Base-by-base conservation (phyloP, 1,140 invertebrate genomes). In the Plectrocnemia conspersa region DNA sequence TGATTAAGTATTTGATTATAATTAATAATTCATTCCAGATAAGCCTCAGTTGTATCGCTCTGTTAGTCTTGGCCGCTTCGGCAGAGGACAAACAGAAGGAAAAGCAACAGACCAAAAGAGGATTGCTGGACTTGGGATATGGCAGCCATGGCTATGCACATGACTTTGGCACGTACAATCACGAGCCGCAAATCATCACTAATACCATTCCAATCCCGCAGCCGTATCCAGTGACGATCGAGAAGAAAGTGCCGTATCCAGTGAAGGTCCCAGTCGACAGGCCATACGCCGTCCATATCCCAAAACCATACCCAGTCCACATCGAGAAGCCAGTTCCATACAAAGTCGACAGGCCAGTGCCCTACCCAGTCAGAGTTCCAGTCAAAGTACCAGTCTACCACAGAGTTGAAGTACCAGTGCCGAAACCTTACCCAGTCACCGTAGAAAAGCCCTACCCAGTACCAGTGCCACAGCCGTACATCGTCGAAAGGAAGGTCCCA, bases 361-460 rank as follows among this genome's bases (percentile, higher is more conserved):
- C 74, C 2, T 68, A 72, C 11, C 66, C 70, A 19, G 70, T 73
- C 56, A 78, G 75, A 59, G 77, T 81, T 27, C 78, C 79, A 21
- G 79, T 73, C 53, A 81, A 82, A 64, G 72, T 83, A 1, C 79
- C 79, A 11, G 80, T 82, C 1, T 80, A 80, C 1, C 79, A 80
- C 60, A 79, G 79, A 44, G 77, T 80, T 15, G 78, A 79, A 63
- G 77, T 80, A 29, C 69, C 70, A 19, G 77, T 79, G 13, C 77
- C 77, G 2, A 77, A 78, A 55, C 81, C 81, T 3, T 82, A 82
- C 68, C 76, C 77, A 6, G 80, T 83, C 2, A 74, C 78, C 45
- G 80, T 80, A 49, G 79, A 79, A 40, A 75, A 79, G n/a, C 79
- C 79, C 6, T 73, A 77, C 41, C 78, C 78, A 22, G 79, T 81